Conservation (phyloP, 2,888 invertebrate genomes). For the Apamea crenata region DNA sequence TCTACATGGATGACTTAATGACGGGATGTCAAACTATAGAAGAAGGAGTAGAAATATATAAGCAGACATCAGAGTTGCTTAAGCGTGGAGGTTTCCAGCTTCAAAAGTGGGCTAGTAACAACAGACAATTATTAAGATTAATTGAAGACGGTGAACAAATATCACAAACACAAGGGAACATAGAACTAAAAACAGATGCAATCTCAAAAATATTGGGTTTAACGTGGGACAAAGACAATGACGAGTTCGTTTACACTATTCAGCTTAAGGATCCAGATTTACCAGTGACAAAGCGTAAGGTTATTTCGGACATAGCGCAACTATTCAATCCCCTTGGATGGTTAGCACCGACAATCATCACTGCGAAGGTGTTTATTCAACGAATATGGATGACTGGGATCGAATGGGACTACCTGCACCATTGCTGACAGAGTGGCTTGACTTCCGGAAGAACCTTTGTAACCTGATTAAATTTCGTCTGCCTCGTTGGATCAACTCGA, state of each 20-base stretch:
- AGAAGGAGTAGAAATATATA: constrained; percentile 18
- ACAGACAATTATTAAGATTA: too few relatives aligned
- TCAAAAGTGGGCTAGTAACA: too few relatives aligned
- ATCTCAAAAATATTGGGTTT: too few relatives aligned
- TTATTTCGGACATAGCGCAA: too few relatives aligned
- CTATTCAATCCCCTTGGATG: constrained; percentile 15
- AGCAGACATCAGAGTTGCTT: constrained; percentile 14
- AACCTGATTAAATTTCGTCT: constrained; percentile 3
- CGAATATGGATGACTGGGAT: constrained; percentile 32
- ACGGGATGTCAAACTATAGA: constrained; percentile 7
- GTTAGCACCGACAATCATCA: constrained; percentile 14
- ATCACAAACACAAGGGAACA: constrained; percentile 15
- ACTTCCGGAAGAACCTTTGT: constrained; percentile 4
- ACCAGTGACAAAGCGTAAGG: too few relatives aligned
- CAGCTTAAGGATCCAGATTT: too few relatives aligned
- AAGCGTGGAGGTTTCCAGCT: too few relatives aligned
- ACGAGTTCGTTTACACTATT: too few relatives aligned
- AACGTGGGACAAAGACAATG: too few relatives aligned
- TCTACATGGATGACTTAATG: neutral
- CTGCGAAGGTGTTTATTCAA: constrained; percentile 30
- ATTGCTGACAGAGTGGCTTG: constrained; percentile 22
- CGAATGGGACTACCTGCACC: constrained; percentile 32
- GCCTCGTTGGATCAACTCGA: constrained; percentile 10
- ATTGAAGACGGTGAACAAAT: too few relatives aligned
- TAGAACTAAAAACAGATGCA: too few relatives aligned